A percentile compares a stretch with the other conserved stretches of the same genome.
phyloP scores from a whole-genome alignment of 2,888 invertebrate genomes.

The Epirrita christyi region DNA sequence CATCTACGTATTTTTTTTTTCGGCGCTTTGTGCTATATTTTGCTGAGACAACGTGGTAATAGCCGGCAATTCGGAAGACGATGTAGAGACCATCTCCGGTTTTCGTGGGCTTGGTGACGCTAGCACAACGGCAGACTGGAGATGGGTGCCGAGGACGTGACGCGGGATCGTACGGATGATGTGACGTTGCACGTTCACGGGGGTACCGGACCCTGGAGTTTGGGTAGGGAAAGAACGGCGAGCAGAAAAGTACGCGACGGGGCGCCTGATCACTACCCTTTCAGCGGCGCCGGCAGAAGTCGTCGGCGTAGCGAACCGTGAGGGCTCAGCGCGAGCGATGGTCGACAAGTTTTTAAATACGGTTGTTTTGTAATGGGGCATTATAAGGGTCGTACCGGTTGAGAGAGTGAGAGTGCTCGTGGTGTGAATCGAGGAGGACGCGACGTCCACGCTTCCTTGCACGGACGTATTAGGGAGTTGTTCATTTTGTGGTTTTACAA shows the following conservation, averaged over 20 bases:
- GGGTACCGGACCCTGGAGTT: not conserved
- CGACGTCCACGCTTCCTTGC: not conserved
- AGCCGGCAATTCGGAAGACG: slow-evolving; percentile 9
- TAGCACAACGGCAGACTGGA: slow-evolving; percentile 3
- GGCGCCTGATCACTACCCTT: slow-evolving; percentile 23
- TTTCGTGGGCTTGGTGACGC: not conserved
- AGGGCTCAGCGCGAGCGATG: slow-evolving; percentile 17
- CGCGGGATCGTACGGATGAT: slow-evolving; percentile 29
- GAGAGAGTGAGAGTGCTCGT: slow-evolving; percentile 22
- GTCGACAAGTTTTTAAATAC: slow-evolving; percentile 32
- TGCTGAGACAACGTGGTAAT: slow-evolving; percentile 6
- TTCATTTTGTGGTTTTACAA: slow-evolving; percentile 3
- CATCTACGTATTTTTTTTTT: slow-evolving; percentile 5
- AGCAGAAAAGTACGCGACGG: slow-evolving; percentile 25
- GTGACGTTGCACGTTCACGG: slow-evolving; percentile 22
- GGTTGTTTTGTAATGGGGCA: slow-evolving; percentile 34
- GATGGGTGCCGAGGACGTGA: slow-evolving; percentile 15
- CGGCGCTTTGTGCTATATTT: slow-evolving; percentile 11
- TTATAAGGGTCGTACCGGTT: slow-evolving; percentile 24
- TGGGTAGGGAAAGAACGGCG: slow-evolving; percentile 23
- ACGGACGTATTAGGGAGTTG: slow-evolving; percentile 3
- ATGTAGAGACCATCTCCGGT: slow-evolving; percentile 13
- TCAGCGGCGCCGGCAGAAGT: slow-evolving; percentile 18
- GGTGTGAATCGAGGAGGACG: slow-evolving; percentile 10
- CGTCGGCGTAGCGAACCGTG: slow-evolving; percentile 11